Conservation (phyloP, 1,140 invertebrate species). For the Aphelinus atriplicis region DNA sequence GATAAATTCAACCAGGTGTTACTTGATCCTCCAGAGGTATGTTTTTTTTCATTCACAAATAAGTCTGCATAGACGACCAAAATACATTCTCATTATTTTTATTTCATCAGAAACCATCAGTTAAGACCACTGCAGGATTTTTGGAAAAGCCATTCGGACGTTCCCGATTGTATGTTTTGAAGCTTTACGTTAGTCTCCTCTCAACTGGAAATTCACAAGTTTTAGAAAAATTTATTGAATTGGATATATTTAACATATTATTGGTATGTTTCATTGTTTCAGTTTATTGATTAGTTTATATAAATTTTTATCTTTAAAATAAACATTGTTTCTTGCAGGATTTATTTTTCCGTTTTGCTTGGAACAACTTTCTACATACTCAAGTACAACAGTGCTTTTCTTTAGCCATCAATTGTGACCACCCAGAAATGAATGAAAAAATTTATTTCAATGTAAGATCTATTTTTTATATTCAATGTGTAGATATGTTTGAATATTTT, state of each 20-base stretch:
- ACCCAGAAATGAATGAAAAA: conserved; percentile 58
- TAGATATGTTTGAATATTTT: too few species aligned
- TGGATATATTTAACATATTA: conserved; percentile 72
- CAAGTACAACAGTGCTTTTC: conserved; percentile 81
- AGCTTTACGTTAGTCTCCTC: conserved; percentile 77
- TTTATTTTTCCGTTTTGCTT: conserved; percentile 83
- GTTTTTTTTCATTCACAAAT: conserved; percentile 23
- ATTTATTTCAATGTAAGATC: conserved; percentile 62
- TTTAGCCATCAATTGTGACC: conserved; percentile 70
- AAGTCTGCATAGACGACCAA: too few species aligned
- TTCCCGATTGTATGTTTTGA: conserved; percentile 79
- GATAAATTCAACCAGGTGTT: conserved; percentile 78
- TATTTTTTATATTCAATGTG: conserved; percentile 4
- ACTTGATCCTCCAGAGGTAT: conserved; percentile 78
- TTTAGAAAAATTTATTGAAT: conserved; percentile 64
- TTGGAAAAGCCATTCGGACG: conserved; percentile 81
- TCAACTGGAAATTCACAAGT: conserved; percentile 73
- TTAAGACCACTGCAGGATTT: conserved; percentile 73
- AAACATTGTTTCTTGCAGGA: conserved; percentile 69
- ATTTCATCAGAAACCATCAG: conserved; percentile 66
- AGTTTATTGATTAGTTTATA: neutral
- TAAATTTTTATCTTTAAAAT: conserved; percentile 7
- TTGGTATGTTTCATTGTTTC: conserved; percentile 66
- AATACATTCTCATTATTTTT: neutral
- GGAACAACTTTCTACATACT: conserved; percentile 92